Evolutionary conservation across 2,797 vertebrate genomes (phyloP).

Genomic region (Saxicola maurus): DNA sequence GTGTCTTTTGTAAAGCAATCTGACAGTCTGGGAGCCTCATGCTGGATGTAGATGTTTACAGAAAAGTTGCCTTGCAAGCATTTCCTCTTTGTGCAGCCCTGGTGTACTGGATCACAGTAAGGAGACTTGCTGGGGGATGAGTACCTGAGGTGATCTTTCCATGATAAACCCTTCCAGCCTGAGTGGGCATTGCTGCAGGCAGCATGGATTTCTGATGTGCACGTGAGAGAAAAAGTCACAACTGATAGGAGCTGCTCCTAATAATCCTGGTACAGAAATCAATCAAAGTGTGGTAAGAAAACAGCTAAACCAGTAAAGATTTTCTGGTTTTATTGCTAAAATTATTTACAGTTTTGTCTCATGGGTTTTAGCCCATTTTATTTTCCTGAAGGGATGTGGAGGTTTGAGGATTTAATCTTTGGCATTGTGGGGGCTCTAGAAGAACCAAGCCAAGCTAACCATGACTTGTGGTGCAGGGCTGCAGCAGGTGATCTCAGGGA

Average conservation of each 20-base stretch:
- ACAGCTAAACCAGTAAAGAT: neutral
- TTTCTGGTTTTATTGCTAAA: neutral
- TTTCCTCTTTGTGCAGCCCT: neutral
- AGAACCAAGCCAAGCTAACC: too few species aligned
- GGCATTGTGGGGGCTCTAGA: neutral
- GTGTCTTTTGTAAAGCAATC: neutral
- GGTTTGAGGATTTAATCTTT: neutral
- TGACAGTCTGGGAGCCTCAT: neutral
- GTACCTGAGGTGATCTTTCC: neutral
- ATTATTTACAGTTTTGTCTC: neutral
- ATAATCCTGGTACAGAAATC: neutral
- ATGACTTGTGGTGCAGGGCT: neutral
- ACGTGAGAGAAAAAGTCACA: neutral
- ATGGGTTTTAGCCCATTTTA: neutral
- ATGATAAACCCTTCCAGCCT: neutral
- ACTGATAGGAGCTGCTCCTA: neutral
- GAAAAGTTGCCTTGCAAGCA: neutral
- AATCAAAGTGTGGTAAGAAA: neutral
- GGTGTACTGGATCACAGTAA: neutral
- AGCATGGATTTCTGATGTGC: neutral
- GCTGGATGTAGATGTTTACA: neutral
- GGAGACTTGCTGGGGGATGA: neutral
- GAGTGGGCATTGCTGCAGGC: neutral
- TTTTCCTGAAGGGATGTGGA: neutral
- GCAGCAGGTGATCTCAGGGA: neutral